Percentiles rank a stretch among this genome's conserved stretches.
Evolutionary conservation across 1,140 invertebrate species (phyloP).

Genomic region (Littorina saxatilis): DNA sequence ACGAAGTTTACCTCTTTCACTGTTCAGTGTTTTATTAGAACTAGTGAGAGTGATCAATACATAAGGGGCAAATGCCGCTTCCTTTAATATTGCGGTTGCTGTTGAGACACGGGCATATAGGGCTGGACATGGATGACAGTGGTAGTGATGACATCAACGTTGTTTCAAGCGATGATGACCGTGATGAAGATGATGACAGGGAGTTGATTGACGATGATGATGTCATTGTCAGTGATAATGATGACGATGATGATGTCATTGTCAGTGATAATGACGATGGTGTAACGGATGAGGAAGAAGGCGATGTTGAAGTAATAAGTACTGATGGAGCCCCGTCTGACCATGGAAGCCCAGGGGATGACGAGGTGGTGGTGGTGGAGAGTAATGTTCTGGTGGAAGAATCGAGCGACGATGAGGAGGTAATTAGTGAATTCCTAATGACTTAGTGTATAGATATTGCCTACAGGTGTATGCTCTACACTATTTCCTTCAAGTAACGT

Average conservation of each 20-base stretch:
- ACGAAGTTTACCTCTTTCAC: no score
- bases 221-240: background rate
- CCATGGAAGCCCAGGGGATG: background rate
- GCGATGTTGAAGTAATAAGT: no score
- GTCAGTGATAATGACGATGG: background rate
- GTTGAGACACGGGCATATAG: no score
- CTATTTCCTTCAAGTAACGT: no score
- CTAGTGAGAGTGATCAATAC: no score
- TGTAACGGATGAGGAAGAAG: no score
- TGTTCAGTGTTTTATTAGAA: no score
- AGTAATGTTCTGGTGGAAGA: background rate
- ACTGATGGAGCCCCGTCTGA: background rate
- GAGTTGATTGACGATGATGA: background rate
- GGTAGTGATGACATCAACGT: conserved; percentile 14
- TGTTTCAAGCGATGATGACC: background rate
- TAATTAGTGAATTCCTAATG: no score
- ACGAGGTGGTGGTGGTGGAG: conserved; percentile 5
- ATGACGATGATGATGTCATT: background rate
- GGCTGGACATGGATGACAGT: conserved; percentile 2
- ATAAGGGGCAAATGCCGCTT: no score
- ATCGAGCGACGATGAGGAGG: background rate
- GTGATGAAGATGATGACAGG: background rate
- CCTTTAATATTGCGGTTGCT: no score
- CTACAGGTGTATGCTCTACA: no score
- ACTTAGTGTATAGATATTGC: no score